phyloP scores from a whole-genome alignment of 53 echinoderm and acorn worm genomes.

The Stichopus horrens region DNA sequence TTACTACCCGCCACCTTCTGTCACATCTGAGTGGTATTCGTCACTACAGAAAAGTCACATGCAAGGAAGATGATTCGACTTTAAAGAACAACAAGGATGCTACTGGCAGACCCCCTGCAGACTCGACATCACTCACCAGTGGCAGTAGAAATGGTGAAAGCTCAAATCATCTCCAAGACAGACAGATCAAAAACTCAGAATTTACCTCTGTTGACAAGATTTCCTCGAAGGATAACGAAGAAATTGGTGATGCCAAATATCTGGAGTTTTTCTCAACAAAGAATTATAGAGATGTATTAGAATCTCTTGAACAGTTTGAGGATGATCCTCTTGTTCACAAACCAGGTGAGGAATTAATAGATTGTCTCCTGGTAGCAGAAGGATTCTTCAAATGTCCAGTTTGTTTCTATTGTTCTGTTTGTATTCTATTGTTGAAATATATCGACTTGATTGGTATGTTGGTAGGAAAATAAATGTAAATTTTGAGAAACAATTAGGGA shows the following conservation, averaged over 20 bases:
- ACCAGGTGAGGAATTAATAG: conserved; percentile 64
- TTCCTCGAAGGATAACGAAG: conserved; percentile 19
- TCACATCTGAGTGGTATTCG: conserved; percentile 90
- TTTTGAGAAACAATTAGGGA: too few relatives aligned
- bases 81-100: not conserved
- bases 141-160: too few relatives aligned
- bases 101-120: not conserved
- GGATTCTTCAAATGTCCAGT: too few relatives aligned
- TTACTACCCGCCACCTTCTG: conserved; percentile 80
- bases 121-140: not conserved
- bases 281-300: conserved; percentile 15
- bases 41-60: conserved; percentile 63
- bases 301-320: conserved; percentile 56
- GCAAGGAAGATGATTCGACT: not conserved
- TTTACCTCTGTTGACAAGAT: not conserved
- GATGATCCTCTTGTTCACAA: conserved; percentile 84
- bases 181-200: not conserved
- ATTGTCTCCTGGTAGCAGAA: not conserved
- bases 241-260: conserved; percentile 46
- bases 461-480: too few relatives aligned
- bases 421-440: too few relatives aligned
- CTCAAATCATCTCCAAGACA: not conserved
- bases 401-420: too few relatives aligned
- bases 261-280: conserved; percentile 56
- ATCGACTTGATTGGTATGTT: too few relatives aligned